Base-by-base conservation (phyloP, 2,888 invertebrate species). In the Limnephilus rhombicus region DNA sequence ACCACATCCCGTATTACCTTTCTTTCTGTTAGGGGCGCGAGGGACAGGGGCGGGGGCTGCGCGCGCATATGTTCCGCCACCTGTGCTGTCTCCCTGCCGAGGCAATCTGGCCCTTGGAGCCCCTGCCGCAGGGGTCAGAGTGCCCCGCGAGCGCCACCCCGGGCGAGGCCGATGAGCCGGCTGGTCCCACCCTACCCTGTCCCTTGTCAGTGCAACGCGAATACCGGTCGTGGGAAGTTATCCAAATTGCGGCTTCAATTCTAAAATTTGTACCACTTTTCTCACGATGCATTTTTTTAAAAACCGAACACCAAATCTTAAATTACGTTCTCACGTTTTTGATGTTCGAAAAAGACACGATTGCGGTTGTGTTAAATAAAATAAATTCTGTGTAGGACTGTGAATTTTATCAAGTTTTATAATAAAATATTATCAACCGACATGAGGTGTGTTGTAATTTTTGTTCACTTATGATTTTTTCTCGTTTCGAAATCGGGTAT, bases 61-160 rank as follows among this genome's bases (percentile, higher is more conserved):
- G 94, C 96, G 95, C 95, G 95, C 96, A 96, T 95, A 94, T 93
- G 93, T 95, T 95, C 95, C 94, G 94, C 94, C 94, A 94, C 94
- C 93, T 93, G 94, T 93, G 93, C 94, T 94, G 24, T 24, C 95
- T 95, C 93, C 80, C 94, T 94, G 94, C 94, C 94, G 94, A 94
- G 94, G 94, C 94, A 93, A 93, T 92, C 92, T 89, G 29, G 29
- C 49, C 90, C 90, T 80, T 90, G 41, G 13, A n/a, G 31, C 29
- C 31, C 53, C 41, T 13, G n/a, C 15, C 31, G 24, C 31, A 81
- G 37, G 86, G 89, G 88, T 68, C 37, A 7, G 5, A 41, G 68
- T 89, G 53, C 37, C 68, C 45, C 37, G 83, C 24, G 13, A 24
- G 80, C 11, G 80, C 68, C 49, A 53, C 87, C 53, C 88, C 89